Base-by-base conservation (phyloP, 2,113 vertebrate species). In the Eptatretus burgeri region DNA sequence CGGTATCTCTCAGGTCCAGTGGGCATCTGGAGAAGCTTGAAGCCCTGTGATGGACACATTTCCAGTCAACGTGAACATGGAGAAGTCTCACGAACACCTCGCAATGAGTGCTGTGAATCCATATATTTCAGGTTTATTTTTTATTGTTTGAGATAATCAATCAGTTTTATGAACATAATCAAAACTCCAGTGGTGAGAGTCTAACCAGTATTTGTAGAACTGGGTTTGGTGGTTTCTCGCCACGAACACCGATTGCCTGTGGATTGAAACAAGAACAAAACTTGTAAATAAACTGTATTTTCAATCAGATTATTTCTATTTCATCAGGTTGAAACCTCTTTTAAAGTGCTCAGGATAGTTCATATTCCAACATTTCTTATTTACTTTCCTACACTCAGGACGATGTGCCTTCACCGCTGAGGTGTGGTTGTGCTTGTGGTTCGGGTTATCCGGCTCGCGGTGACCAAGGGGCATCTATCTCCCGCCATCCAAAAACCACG, bases 1-100 rank as follows among this genome's bases (percentile, higher is more conserved):
- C 56, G 56, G 56, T 60, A 60, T 60, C 56, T 60, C 56, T 60
- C 56, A 60, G n/a, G n/a, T 10, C 56, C 56, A 10, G n/a, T 60
- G n/a, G n/a, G 56, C 56, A 20, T 20, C 56, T 60, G 56, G 56
- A 60, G 56, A 9, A 60, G 56, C 56, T 20, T n/a, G 56, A 10
- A 60, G 2, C 56, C 56, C 56, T 60, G 56, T 20, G 2, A 20
- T 20, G 53, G 18, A 60, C 53, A 60, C 9, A 7, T 16, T n/a
- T 11, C 5, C 53, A 60, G 53, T 16, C 11, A 9, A 18, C 2
- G 7, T n/a, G 53, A 60, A 16, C 16, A 18, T 10, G 53, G 53
- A 9, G 53, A 60, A 9, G 18, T 18, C 14, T 14, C 16, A 16
- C 9, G 11, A 60, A 18, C 16, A 18, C 9, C 11, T n/a, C 9